phyloP scores from a whole-genome alignment of 2,113 vertebrate species.

The Eclectus roratus region DNA sequence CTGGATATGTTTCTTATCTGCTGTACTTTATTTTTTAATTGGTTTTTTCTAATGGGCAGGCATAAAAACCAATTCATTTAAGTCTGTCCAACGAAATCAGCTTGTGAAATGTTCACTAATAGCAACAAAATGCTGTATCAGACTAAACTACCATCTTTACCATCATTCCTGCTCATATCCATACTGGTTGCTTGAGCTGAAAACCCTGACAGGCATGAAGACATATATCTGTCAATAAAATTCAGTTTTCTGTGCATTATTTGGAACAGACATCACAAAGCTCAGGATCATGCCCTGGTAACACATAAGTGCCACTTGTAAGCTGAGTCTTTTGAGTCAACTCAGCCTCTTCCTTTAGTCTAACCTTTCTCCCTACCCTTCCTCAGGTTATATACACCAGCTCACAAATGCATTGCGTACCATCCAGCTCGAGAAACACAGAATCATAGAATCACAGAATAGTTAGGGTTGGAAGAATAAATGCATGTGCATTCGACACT shows the following conservation, averaged over 20 bases:
- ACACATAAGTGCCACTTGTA: neutral
- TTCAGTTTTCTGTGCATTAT: neutral
- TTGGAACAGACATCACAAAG: neutral
- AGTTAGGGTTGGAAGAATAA: neutral
- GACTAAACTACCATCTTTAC: neutral
- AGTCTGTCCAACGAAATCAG: neutral
- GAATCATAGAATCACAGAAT: neutral
- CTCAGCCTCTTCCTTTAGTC: neutral
- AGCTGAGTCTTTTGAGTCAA: neutral
- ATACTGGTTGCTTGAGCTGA: neutral
- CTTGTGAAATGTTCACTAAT: neutral
- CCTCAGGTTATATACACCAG: neutral
- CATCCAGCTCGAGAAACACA: neutral
- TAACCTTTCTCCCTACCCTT: neutral
- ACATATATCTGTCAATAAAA: neutral
- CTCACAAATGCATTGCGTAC: neutral
- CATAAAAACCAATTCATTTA: neutral
- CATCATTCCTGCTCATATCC: neutral
- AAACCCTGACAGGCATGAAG: neutral
- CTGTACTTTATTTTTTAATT: neutral
- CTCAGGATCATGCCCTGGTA: neutral
- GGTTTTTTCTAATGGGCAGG: neutral
- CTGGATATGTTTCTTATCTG: neutral
- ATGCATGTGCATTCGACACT: neutral
- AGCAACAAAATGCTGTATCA: neutral